Base-by-base conservation (phyloP, 2,888 invertebrate genomes). In the Gerris lacustris region DNA sequence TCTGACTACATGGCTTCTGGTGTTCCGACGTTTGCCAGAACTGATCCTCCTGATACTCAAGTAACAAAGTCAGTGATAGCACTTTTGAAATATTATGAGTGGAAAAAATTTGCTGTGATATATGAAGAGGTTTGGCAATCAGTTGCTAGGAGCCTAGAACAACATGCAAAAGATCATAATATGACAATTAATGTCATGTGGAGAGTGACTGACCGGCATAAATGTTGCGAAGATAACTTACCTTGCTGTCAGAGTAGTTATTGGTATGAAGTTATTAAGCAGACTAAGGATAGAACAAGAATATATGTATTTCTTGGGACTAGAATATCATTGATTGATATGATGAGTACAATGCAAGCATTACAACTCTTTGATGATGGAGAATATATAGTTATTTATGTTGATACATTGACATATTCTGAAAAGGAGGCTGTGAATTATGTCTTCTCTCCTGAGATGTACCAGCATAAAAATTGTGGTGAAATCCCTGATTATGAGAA, bases 31-130 rank as follows among this genome's bases (percentile, higher is more conserved):
- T 96, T 96, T 82, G 94, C 94, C 63, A 86, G 96, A 79, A 91
- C 96, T 55, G 94, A 94, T 81, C 96, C 96, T 44, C 94, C 95
- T 63, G 92, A 96, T 78, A 93, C 91, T 64, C 81, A 94, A 89
- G 94, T 96, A 74, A 94, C 93, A 72, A 95, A 96, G 83, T 96
- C 96, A 67, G 90, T 97, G 77, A 88, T 98, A 80, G 89, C 96
- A 0, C 84, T 98, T 72, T 83, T 99, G 77, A 85, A 88, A 71
- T 92, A 96, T 82, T 96, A 93, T 83, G 87, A 90, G 77, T 98
- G 98, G 98, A 87, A 88, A 77, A 94, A 94, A 80, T 96, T 96
- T 82, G 90, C 94, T 43, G 91, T 97, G 73, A 84, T 95, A 67
- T 88, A 90, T 77, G 93, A 94, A 79, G 88, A 89, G 77, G 83